Percentiles rank a stretch among this genome's conserved stretches.
Conservation (phyloP, 37 sponge, comb jelly and placozoan genomes). For the Aplysina aerophoba region DNA sequence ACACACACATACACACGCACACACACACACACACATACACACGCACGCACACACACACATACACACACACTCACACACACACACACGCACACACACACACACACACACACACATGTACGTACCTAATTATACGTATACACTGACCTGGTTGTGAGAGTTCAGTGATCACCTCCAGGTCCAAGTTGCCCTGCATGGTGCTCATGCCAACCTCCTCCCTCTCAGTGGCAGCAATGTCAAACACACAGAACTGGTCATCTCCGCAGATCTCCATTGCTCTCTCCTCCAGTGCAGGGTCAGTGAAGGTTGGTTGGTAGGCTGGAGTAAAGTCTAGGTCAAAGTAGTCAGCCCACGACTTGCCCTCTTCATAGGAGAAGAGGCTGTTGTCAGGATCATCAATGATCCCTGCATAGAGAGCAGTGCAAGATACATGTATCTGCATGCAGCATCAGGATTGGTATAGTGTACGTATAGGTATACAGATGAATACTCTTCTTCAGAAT, state of each 20-base stretch:
- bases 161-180: conserved; percentile 33
- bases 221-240: conserved; percentile 72
- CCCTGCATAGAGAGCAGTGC: conserved; percentile 40
- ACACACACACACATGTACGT: not conserved
- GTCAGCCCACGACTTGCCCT: conserved; percentile 48
- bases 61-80: no score
- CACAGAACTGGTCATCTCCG: conserved; percentile 54
- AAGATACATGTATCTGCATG: not conserved
- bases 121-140: no score
- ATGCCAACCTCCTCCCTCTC: conserved; percentile 49
- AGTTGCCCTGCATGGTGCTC: conserved; percentile 47
- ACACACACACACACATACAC: no score
- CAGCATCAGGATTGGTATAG: not conserved
- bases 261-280: conserved; percentile 49
- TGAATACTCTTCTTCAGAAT: no score
- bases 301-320: conserved; percentile 52
- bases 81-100: not conserved
- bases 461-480: not conserved
- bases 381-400: conserved; percentile 47
- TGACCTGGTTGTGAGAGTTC: conserved; percentile 58
- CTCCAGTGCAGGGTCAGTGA: conserved; percentile 40
- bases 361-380: conserved; percentile 53
- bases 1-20: no score
- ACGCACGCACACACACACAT: no score
- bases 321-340: conserved; percentile 55